phyloP scores from a whole-genome alignment of 1,140 invertebrate species.

The Microplitis demolitor region DNA sequence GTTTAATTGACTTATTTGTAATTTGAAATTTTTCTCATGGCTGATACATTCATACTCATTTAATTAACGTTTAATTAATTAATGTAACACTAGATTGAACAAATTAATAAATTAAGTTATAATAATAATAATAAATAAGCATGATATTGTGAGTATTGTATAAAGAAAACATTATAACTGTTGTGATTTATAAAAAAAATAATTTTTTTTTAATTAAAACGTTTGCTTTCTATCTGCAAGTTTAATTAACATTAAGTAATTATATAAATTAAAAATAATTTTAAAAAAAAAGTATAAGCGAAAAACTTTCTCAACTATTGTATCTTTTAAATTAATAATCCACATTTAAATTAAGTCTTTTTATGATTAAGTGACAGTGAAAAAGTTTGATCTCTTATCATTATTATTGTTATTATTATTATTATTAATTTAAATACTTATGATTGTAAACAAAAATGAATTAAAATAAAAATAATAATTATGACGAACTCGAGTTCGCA shows the following conservation, averaged over 20 bases:
- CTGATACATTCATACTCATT: too few relatives aligned
- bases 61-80: too few relatives aligned
- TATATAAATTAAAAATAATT: constrained; percentile 4
- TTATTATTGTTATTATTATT: constrained; percentile 18
- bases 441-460: constrained; percentile 22
- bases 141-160: constrained; percentile 7
- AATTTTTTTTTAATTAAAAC: too few relatives aligned
- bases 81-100: not conserved
- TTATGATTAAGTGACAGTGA: constrained; percentile 43
- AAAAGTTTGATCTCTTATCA: constrained; percentile 50
- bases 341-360: constrained; percentile 11
- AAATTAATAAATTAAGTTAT: constrained; percentile 11
- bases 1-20: too few relatives aligned
- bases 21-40: too few relatives aligned
- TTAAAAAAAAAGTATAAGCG: constrained; percentile 27
- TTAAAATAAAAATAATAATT: constrained; percentile 13
- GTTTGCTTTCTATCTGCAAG: constrained; percentile 10
- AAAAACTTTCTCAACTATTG: constrained; percentile 33
- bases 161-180: not conserved
- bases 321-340: constrained; percentile 16
- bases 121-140: not conserved
- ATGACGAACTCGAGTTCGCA: not conserved
- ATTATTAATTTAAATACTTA: constrained; percentile 22
- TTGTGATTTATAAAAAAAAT: too few relatives aligned
- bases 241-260: constrained; percentile 9